Evolutionary conservation across 37 sponge, comb jelly and placozoan genomes (phyloP).

Genomic region (Oopsacas minuta): DNA sequence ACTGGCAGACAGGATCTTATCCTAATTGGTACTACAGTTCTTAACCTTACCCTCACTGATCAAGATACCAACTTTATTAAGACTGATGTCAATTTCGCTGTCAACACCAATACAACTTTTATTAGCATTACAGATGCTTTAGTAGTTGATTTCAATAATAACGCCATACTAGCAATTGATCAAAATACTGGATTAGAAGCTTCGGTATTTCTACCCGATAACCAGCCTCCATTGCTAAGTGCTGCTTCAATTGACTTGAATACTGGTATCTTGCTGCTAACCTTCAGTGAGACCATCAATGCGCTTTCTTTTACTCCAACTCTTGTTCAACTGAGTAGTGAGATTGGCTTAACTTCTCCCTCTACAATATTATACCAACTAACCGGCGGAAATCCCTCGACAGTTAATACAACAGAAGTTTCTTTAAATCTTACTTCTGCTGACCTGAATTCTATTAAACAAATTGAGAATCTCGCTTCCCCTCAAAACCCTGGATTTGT

Average conservation of each 20-base stretch:
- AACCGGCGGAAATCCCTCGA: slow-evolving; percentile 33
- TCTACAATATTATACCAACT: slow-evolving; percentile 27
- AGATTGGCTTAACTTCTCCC: background rate
- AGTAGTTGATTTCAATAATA: background rate
- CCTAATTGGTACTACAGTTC: background rate
- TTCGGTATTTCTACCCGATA: background rate
- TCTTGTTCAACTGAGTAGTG: background rate
- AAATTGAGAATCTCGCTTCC: background rate
- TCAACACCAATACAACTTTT: background rate
- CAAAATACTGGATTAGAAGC: background rate
- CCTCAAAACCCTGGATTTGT: slow-evolving; percentile 9
- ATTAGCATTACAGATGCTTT: background rate
- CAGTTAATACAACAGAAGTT: background rate
- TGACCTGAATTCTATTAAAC: slow-evolving; percentile 21
- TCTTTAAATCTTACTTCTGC: background rate
- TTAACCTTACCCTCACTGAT: background rate
- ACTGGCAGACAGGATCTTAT: background rate
- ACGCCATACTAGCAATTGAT: background rate
- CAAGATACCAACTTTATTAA: background rate
- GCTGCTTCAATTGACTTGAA: background rate
- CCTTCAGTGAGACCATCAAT: background rate
- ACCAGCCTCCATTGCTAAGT: background rate
- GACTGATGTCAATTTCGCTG: background rate
- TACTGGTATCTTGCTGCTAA: background rate
- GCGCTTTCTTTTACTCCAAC: background rate